Percentiles rank a stretch among this genome's conserved stretches.
Conservation (phyloP, 2,888 invertebrate genomes). For the Brachyopa scutellaris region DNA sequence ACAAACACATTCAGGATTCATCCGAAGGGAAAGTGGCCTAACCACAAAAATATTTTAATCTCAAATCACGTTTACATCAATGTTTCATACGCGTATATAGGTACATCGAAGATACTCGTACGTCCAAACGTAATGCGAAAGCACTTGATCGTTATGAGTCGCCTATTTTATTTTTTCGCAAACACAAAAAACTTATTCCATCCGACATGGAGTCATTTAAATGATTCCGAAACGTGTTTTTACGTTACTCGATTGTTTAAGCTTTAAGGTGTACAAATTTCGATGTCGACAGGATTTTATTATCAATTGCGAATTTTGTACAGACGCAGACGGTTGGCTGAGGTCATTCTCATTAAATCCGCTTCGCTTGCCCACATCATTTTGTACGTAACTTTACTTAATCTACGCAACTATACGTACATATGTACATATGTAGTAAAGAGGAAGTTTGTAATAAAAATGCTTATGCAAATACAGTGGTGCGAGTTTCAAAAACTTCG, state of each 20-base stretch:
- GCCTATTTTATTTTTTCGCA: not conserved
- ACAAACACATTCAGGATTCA: conserved; percentile 36
- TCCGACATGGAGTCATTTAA: not conserved
- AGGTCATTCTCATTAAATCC: conserved; percentile 9
- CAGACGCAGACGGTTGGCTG: not conserved
- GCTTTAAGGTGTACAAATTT: not conserved
- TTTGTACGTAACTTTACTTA: not conserved
- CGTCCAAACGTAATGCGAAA: not conserved
- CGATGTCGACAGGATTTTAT: not conserved
- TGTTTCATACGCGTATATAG: not conserved
- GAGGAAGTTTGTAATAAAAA: conserved; percentile 19
- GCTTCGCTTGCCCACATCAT: not conserved
- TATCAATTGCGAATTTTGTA: not conserved
- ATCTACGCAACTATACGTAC: not conserved
- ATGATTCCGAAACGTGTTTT: not conserved
- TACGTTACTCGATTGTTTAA: not conserved
- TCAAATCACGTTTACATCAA: conserved; percentile 27
- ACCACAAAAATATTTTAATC: conserved; percentile 12
- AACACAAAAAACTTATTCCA: not conserved
- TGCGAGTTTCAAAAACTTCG: too few species aligned
- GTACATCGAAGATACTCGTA: not conserved
- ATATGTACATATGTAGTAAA: too few species aligned
- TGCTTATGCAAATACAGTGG: too few species aligned
- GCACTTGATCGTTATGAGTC: not conserved
- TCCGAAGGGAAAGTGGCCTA: conserved; percentile 39